phyloP scores from a whole-genome alignment of 1,140 invertebrate genomes.

The Caenorhabditis latens region DNA sequence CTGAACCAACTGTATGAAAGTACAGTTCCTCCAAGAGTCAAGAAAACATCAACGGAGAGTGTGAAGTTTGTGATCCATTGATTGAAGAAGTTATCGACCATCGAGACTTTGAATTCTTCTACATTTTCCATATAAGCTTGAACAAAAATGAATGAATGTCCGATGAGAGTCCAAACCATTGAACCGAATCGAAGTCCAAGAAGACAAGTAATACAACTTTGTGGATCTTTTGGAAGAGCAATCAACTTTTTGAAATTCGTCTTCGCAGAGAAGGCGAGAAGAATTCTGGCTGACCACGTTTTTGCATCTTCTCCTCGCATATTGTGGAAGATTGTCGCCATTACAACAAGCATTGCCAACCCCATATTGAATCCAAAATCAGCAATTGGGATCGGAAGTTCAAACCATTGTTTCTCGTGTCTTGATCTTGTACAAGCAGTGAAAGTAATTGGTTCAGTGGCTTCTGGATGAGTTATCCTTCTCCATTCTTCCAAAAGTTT shows the following conservation, averaged over 20 bases:
- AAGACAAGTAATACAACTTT: constrained; percentile 76
- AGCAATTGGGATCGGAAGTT: constrained; percentile 72
- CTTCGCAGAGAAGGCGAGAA: constrained; percentile 75
- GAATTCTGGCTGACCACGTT: constrained; percentile 68
- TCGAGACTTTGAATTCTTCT: constrained; percentile 75
- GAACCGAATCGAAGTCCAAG: constrained; percentile 75
- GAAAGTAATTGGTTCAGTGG: constrained; percentile 67
- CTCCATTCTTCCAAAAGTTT: constrained; percentile 74
- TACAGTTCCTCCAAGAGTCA: constrained; percentile 72
- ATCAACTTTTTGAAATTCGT: constrained; percentile 73
- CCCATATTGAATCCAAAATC: constrained; percentile 76
- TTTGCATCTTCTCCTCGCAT: constrained; percentile 71
- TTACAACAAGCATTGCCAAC: constrained; percentile 69
- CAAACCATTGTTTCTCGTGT: constrained; percentile 75
- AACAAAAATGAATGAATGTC: constrained; percentile 78
- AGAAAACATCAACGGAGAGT: constrained; percentile 73
- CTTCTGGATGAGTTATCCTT: constrained; percentile 65
- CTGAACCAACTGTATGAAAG: constrained; percentile 76
- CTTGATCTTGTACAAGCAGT: constrained; percentile 74
- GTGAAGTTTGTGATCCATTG: constrained; percentile 78
- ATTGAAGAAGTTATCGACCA: constrained; percentile 77
- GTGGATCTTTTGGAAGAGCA: constrained; percentile 76
- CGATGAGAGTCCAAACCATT: constrained; percentile 77
- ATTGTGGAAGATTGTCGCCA: constrained; percentile 75
- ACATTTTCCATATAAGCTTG: constrained; percentile 77